Evolutionary conservation across 1,140 invertebrate species (phyloP).

Genomic region (Drosophila arizonae): DNA sequence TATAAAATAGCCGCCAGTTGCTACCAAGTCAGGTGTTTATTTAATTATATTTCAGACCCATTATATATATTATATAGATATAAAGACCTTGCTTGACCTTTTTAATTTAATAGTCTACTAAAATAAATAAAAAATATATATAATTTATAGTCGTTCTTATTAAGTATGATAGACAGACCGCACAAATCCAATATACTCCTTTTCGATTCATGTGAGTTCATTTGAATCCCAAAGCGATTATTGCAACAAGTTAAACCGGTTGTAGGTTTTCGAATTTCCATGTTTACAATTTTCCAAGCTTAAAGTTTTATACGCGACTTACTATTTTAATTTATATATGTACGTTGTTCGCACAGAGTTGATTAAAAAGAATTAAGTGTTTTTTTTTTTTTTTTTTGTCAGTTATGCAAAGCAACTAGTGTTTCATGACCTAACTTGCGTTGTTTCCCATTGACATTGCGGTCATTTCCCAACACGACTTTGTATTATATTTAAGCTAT

Average conservation of each 20-base stretch:
- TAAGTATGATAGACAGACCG: too few species aligned
- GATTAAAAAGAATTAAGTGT: not conserved
- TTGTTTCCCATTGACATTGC: conserved; percentile 7
- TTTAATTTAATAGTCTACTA: too few species aligned
- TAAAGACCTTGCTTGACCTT: too few species aligned
- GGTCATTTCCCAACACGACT: not conserved
- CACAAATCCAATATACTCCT: too few species aligned
- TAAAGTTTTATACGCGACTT: too few species aligned
- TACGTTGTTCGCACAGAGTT: not conserved
- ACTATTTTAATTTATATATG: not conserved
- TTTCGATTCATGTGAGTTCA: too few species aligned
- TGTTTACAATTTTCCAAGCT: not conserved
- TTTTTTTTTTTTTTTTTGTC: conserved; percentile 9
- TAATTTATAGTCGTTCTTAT: too few species aligned
- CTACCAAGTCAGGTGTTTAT: too few species aligned
- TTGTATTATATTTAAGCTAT: not conserved
- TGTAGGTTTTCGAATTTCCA: not conserved
- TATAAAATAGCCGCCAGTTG: not conserved
- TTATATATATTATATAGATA: too few species aligned
- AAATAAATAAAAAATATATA: too few species aligned
- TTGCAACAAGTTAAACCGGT: conserved; percentile 12
- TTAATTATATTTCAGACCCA: too few species aligned
- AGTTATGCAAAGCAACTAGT: conserved; percentile 21
- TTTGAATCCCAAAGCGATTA: too few species aligned
- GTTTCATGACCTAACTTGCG: conserved; percentile 3